Conservation (phyloP, 1,140 invertebrate genomes). For the Tetramorium parvispinum region DNA sequence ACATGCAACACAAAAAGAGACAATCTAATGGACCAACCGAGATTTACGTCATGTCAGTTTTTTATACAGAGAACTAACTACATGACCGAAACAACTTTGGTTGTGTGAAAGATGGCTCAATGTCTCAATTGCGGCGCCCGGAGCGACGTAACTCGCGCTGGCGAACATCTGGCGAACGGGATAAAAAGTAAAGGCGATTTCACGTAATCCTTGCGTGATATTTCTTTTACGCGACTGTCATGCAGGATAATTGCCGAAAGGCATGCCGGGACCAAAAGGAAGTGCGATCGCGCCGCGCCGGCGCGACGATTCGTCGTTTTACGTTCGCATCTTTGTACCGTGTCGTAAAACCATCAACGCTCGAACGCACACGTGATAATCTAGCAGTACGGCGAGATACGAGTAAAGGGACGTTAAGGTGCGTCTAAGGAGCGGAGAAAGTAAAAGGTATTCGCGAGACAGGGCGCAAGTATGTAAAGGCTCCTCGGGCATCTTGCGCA, state of each 20-base stretch:
- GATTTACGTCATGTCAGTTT: conserved; percentile 41
- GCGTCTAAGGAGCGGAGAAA: conserved; percentile 7
- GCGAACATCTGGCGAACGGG: conserved; percentile 2
- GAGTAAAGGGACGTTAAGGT: neutral
- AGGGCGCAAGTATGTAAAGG: conserved; percentile 30
- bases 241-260: conserved; percentile 60
- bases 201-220: conserved; percentile 24
- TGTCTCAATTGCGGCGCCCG: conserved; percentile 31
- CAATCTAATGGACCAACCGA: conserved; percentile 34
- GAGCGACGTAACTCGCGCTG: conserved; percentile 7
- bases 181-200: conserved; percentile 34
- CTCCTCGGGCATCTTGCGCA: conserved; percentile 10
- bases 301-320: neutral
- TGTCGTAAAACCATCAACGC: conserved; percentile 52
- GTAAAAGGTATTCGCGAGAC: conserved; percentile 48
- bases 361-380: conserved; percentile 39
- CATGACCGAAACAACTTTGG: conserved; percentile 49
- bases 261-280: neutral
- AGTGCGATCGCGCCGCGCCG: neutral
- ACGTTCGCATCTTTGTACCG: conserved; percentile 5
- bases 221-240: conserved; percentile 35
- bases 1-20: conserved; percentile 19
- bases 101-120: neutral
- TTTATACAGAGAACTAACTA: conserved; percentile 15
- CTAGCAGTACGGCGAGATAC: conserved; percentile 40